Conservation (phyloP, 2,888 invertebrate genomes). For the Drosophila kanekoi region DNA sequence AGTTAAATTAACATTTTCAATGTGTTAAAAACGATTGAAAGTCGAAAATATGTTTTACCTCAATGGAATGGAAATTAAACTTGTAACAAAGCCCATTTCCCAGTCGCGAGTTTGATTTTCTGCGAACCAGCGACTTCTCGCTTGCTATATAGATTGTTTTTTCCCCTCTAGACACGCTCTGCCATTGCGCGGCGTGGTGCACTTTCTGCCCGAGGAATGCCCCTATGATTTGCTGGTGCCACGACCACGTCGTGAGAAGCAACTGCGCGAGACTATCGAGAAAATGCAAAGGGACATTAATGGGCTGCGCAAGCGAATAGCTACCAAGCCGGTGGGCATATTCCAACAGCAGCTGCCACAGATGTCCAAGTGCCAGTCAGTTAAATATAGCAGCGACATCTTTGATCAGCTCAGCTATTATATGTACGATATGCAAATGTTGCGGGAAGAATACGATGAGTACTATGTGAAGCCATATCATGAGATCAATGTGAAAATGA, state of each 20-base stretch:
- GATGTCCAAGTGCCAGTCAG: slow-evolving; percentile 73
- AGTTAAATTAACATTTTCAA: slow-evolving; percentile 9
- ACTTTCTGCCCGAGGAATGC: slow-evolving; percentile 76
- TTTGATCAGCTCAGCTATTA: slow-evolving; percentile 79
- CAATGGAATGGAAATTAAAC: too few species aligned
- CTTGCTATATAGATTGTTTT: too few species aligned
- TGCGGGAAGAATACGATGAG: slow-evolving; percentile 70
- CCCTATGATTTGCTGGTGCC: slow-evolving; percentile 76
- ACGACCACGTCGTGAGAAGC: slow-evolving; percentile 59
- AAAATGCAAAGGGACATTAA: slow-evolving; percentile 61
- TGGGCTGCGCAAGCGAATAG: slow-evolving; percentile 58
- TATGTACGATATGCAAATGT: slow-evolving; percentile 77
- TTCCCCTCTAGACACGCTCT: slow-evolving; percentile 38
- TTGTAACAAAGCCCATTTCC: too few species aligned
- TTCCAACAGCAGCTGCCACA: slow-evolving; percentile 75
- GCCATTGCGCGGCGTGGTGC: slow-evolving; percentile 75
- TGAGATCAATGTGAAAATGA: slow-evolving; percentile 69
- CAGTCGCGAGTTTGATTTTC: too few species aligned
- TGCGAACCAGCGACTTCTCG: too few species aligned
- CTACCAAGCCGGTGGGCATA: slow-evolving; percentile 74
- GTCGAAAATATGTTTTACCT: too few species aligned
- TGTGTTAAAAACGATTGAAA: too few species aligned
- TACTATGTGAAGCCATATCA: slow-evolving; percentile 71
- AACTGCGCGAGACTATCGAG: slow-evolving; percentile 55
- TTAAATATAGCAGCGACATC: slow-evolving; percentile 56